Percentiles rank a stretch among this genome's conserved stretches.
phyloP scores from a whole-genome alignment of 2,113 vertebrate species.

The Alethe diademata region DNA sequence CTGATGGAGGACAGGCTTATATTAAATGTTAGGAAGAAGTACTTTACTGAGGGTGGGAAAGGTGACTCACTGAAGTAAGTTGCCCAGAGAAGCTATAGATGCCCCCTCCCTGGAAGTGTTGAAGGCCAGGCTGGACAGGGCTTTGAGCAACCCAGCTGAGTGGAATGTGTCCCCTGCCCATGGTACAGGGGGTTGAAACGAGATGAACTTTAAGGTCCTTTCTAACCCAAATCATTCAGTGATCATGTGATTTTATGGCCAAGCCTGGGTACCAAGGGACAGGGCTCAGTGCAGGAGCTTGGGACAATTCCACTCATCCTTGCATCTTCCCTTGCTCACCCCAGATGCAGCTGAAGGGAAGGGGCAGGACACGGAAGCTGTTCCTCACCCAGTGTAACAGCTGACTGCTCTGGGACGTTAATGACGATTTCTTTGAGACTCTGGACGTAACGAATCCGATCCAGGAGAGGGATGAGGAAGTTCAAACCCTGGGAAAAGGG shows the following conservation, averaged over 20 bases:
- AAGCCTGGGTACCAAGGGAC: not conserved
- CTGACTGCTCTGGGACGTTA: constrained; percentile 95
- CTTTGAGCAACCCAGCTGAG: not conserved
- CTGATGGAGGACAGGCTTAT: not conserved
- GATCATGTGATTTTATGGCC: not conserved
- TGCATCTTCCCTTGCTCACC: not conserved
- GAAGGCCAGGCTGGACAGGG: not conserved
- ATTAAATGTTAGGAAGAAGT: not conserved
- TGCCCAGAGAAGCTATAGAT: not conserved
- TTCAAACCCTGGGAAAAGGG: constrained; percentile 86
- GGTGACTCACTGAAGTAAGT: not conserved
- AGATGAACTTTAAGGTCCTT: not conserved
- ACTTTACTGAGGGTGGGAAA: not conserved
- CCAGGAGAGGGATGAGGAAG: constrained; percentile 91
- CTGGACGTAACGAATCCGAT: constrained; percentile 91
- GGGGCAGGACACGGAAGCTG: not conserved
- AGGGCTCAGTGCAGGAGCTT: not conserved
- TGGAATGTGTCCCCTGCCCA: accelerated
- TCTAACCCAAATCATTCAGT: not conserved
- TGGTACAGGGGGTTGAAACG: accelerated
- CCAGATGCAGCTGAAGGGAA: not conserved
- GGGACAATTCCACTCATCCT: not conserved
- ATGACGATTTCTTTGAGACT: constrained; percentile 98
- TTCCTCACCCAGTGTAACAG: constrained; percentile 87
- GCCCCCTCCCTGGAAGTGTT: too few species aligned